Conservation (phyloP, 2,797 vertebrate species). For the Peromyscus aztecus region DNA sequence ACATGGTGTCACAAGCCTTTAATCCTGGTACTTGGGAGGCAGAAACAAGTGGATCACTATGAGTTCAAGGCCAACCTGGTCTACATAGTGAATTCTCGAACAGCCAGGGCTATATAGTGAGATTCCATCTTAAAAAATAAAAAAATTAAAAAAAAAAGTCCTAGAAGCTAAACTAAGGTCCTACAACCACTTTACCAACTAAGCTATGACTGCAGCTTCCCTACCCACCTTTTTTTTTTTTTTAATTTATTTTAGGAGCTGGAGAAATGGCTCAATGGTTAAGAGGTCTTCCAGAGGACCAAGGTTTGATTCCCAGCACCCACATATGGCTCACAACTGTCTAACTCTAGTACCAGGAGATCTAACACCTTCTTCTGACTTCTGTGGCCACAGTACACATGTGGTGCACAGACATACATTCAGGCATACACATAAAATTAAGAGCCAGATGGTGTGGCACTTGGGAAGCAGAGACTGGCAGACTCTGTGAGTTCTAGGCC, state of each 20-base stretch:
- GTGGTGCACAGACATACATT: background rate
- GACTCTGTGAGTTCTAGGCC: background rate
- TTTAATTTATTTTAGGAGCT: background rate
- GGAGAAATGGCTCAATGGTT: background rate
- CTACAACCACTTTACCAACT: too few relatives aligned
- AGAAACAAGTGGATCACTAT: background rate
- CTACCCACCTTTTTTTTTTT: too few relatives aligned
- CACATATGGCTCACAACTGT: background rate
- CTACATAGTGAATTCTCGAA: background rate
- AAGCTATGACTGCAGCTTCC: too few relatives aligned
- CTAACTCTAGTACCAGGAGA: background rate
- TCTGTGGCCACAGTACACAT: background rate
- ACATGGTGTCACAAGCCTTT: background rate
- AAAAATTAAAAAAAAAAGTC: background rate
- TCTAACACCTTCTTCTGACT: background rate
- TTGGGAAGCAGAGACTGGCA: background rate
- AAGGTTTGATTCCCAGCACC: background rate
- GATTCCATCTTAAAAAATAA: background rate
- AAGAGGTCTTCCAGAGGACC: background rate
- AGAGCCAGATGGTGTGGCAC: background rate
- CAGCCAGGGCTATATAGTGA: background rate
- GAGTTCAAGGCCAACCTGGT: background rate
- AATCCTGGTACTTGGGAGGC: too few relatives aligned
- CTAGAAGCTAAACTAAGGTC: too few relatives aligned
- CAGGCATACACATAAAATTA: background rate